phyloP scores from a whole-genome alignment of 1,140 invertebrate species.

The Contarinia nasturtii region DNA sequence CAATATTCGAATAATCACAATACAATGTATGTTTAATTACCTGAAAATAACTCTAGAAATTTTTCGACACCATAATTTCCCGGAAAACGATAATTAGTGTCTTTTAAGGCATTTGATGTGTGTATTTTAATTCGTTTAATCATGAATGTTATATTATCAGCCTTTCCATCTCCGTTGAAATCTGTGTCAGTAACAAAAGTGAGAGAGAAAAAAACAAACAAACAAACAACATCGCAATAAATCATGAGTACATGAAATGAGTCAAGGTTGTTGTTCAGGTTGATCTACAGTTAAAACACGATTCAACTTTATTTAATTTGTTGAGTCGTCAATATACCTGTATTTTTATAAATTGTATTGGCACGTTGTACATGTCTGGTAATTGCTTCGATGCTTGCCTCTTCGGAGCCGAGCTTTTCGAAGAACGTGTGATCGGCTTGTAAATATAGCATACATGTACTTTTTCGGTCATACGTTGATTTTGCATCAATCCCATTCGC shows the following conservation, averaged over 20 bases:
- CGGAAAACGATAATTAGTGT: constrained; percentile 71
- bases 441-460: constrained; percentile 78
- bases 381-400: constrained; percentile 89
- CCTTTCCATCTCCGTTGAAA: constrained; percentile 78
- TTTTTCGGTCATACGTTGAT: constrained; percentile 34
- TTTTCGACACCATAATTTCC: constrained; percentile 89
- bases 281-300: too few relatives aligned
- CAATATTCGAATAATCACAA: too few relatives aligned
- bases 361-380: constrained; percentile 85
- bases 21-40: constrained; percentile 27
- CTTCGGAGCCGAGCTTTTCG: constrained; percentile 76
- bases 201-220: not conserved
- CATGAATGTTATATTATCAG: constrained; percentile 90
- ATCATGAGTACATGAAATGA: not conserved
- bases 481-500: constrained; percentile 14
- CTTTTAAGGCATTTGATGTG: constrained; percentile 59
- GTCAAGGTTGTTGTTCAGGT: not conserved
- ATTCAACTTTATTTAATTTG: too few relatives aligned
- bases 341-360: constrained; percentile 78
- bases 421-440: constrained; percentile 91
- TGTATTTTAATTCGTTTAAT: constrained; percentile 92
- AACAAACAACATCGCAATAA: not conserved
- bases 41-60: constrained; percentile 81
- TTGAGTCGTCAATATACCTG: too few relatives aligned
- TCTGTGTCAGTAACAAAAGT: too few relatives aligned